Evolutionary conservation across 2,888 invertebrate species (phyloP).

Genomic region (Protonemura montana): DNA sequence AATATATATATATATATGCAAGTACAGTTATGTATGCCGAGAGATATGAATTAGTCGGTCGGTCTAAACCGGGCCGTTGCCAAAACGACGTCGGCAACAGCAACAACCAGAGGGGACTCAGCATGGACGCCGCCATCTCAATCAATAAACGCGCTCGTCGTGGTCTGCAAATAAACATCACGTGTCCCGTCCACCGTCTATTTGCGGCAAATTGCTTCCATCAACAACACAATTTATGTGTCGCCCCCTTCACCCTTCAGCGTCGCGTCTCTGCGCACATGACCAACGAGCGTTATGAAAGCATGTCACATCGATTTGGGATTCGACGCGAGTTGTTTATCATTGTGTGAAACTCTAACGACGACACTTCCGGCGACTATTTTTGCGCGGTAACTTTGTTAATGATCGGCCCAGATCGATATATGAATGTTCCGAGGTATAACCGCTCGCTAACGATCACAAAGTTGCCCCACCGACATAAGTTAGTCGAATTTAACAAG

Average conservation of each 20-base stretch:
- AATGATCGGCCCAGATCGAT: not conserved
- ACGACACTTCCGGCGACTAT: not conserved
- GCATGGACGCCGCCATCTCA: not conserved
- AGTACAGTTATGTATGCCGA: not conserved
- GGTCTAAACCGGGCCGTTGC: not conserved
- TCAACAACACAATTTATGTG: not conserved
- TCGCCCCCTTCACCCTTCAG: not conserved
- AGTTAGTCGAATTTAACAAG: not conserved
- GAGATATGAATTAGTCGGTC: not conserved
- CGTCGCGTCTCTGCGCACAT: not conserved
- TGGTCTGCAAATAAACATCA: not conserved
- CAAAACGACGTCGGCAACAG: not conserved
- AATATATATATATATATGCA: not conserved
- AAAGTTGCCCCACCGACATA: not conserved
- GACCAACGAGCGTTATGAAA: not conserved
- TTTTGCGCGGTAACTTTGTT: not conserved
- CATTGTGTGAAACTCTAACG: not conserved
- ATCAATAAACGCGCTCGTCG: not conserved
- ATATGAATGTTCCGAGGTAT: not conserved
- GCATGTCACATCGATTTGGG: not conserved
- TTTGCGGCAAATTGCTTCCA: slow-evolving; percentile 4
- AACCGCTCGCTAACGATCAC: not conserved
- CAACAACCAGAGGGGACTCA: not conserved
- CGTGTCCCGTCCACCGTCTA: not conserved
- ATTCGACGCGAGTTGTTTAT: not conserved